Percentiles rank a stretch among this genome's conserved stretches.
phyloP scores from a whole-genome alignment of 2,888 invertebrate species.

The Kryphioiulus occultus region DNA sequence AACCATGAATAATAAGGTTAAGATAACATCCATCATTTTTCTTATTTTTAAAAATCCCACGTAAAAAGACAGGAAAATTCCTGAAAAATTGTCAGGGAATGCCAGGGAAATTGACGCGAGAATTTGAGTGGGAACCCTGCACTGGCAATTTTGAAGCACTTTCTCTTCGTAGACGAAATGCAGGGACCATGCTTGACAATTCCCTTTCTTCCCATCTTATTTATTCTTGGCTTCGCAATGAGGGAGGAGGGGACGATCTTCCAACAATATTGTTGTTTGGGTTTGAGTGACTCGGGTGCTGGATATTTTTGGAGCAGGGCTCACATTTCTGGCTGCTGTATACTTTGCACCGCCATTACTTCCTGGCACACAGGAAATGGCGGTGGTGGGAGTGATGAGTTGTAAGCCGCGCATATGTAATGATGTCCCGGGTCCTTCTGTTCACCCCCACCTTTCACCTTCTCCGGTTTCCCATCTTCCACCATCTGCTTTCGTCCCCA shows the following conservation, averaged over 20 bases:
- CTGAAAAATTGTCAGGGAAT: too few species aligned
- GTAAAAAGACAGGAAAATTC: too few species aligned
- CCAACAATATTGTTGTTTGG: slow-evolving; percentile 31
- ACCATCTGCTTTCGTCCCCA: neutral
- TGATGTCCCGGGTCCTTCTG: neutral
- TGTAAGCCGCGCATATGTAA: slow-evolving; percentile 19
- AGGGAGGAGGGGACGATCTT: slow-evolving; percentile 17
- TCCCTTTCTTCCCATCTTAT: neutral
- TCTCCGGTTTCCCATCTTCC: neutral
- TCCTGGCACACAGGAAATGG: slow-evolving; percentile 35
- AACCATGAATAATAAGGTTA: too few species aligned
- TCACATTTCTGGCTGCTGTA: slow-evolving; percentile 7
- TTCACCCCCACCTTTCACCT: slow-evolving; percentile 20
- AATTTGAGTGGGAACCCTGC: too few species aligned
- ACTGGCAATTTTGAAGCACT: too few species aligned
- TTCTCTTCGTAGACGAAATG: neutral
- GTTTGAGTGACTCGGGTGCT: slow-evolving; percentile 17
- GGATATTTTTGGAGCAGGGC: neutral
- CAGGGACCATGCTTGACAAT: neutral
- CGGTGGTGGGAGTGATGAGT: slow-evolving; percentile 29
- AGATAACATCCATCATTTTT: too few species aligned
- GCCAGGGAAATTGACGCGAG: too few species aligned
- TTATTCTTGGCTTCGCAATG: slow-evolving; percentile 4
- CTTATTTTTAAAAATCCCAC: too few species aligned
- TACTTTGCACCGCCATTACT: neutral